Conservation (phyloP, 2,797 vertebrate genomes). For the Sebastes dallii region DNA sequence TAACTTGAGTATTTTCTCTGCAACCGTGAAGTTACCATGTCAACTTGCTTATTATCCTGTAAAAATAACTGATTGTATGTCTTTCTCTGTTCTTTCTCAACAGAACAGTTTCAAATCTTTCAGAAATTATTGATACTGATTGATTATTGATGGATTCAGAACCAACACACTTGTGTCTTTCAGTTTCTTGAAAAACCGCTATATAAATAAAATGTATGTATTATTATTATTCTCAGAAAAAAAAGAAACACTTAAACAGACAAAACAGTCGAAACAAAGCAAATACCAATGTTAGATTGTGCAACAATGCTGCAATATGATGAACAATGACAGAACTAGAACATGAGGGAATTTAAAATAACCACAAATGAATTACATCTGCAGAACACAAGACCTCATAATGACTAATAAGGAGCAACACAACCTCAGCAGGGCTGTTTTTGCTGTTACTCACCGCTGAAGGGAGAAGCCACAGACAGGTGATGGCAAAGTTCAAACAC, state of each 20-base stretch:
- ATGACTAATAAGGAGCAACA: not conserved
- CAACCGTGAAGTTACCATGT: not conserved
- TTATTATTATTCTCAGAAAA: not conserved
- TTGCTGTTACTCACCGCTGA: constrained; percentile 65
- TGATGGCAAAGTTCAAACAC: constrained; percentile 75
- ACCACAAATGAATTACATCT: not conserved
- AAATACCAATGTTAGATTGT: not conserved
- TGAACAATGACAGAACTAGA: not conserved
- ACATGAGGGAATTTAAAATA: not conserved
- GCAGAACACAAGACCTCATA: not conserved
- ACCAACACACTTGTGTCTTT: not conserved
- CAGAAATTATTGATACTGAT: not conserved
- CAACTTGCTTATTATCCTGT: not conserved
- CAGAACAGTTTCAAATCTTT: not conserved
- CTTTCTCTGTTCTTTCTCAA: not conserved
- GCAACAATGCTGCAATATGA: constrained; percentile 3
- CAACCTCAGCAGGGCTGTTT: not conserved
- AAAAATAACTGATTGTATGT: not conserved
- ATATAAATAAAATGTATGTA: no score
- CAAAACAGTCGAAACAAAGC: not conserved
- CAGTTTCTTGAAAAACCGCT: no score
- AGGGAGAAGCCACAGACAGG: constrained; percentile 73
- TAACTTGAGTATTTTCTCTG: not conserved
- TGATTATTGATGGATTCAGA: not conserved
- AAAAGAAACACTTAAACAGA: not conserved